Conservation (phyloP, 1,140 invertebrate genomes). For the Acromyrmex echinatior region DNA sequence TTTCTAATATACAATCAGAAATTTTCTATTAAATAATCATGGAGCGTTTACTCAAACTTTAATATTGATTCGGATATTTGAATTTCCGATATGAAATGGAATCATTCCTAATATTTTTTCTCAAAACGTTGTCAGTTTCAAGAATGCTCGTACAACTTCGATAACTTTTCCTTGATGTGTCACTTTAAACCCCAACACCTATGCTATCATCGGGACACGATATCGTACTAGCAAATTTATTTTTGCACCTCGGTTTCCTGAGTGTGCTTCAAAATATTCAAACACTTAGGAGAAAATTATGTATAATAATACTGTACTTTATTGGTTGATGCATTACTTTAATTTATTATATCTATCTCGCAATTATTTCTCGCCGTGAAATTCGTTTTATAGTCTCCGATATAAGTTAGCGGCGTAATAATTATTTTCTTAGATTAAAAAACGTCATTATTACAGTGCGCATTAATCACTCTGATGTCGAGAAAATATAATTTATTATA, state of each 20-base stretch:
- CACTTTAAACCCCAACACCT: constrained; percentile 19
- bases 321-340: not conserved
- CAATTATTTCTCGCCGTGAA: not conserved
- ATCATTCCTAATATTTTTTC: constrained; percentile 4
- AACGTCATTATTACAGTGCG: not conserved
- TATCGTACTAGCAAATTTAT: constrained; percentile 37
- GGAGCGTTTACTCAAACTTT: not conserved
- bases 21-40: not conserved
- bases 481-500: constrained; percentile 8
- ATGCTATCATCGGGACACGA: not conserved
- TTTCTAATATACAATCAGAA: not conserved
- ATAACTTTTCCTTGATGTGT: constrained; percentile 38
- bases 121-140: constrained; percentile 10
- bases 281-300: not conserved
- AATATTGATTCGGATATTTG: not conserved
- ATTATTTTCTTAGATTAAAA: not conserved
- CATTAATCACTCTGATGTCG: constrained; percentile 19
- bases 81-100: not conserved
- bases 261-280: not conserved
- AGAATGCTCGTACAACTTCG: not conserved
- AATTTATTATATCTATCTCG: constrained; percentile 21
- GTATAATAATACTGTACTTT: not conserved
- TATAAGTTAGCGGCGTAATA: not conserved
- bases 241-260: not conserved
- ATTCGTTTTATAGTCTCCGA: not conserved